phyloP scores from a whole-genome alignment of 1,140 invertebrate genomes.

The Polypedilum vanderplanki region DNA sequence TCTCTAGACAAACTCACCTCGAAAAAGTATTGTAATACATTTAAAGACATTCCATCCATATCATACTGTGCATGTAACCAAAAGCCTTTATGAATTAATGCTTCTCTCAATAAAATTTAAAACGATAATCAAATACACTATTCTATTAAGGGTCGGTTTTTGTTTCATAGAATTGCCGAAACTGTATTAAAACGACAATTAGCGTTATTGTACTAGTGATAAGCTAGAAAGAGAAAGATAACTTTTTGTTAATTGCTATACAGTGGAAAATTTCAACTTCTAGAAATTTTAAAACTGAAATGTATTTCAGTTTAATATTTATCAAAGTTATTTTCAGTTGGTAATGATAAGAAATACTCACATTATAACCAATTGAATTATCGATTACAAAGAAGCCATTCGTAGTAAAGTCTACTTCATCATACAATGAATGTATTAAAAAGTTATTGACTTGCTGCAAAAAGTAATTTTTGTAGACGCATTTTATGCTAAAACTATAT shows the following conservation, averaged over 20 bases:
- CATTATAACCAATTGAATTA: conserved; percentile 41
- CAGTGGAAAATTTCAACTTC: not conserved
- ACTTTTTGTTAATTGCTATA: not conserved
- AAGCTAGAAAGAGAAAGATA: not conserved
- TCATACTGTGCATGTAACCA: too few relatives aligned
- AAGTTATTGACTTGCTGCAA: not conserved
- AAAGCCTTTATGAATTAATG: too few relatives aligned
- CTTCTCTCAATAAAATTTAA: too few relatives aligned
- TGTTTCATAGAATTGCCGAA: not conserved
- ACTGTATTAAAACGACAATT: conserved; percentile 1
- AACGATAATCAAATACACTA: not conserved
- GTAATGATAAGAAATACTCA: conserved; percentile 29
- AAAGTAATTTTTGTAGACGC: not conserved
- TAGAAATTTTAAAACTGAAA: not conserved
- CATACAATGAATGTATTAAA: not conserved
- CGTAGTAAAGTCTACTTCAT: conserved; percentile 35
- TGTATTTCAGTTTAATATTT: not conserved
- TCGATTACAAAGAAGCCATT: conserved; percentile 40
- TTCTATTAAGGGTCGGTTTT: not conserved
- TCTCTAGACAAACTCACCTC: too few relatives aligned
- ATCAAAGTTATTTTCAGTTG: not conserved
- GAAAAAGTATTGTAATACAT: too few relatives aligned
- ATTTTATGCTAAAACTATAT: too few relatives aligned
- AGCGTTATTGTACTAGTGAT: not conserved
- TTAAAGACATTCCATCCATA: too few relatives aligned